phyloP scores from a whole-genome alignment of 64 coral and sea anemone species.

The Montipora sp. region DNA sequence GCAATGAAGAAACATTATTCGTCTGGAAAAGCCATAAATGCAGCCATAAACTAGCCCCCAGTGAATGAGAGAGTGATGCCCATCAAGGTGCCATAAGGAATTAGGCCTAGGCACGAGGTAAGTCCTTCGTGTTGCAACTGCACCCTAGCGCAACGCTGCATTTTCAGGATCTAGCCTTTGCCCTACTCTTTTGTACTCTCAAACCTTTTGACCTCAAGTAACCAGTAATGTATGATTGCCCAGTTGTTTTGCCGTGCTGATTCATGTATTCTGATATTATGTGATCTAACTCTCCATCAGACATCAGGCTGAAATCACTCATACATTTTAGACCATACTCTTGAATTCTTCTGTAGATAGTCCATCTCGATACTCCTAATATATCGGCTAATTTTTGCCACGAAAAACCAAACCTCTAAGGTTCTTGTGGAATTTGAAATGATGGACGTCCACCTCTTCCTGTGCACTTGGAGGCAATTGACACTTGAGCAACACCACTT shows the following conservation, averaged over 20 bases:
- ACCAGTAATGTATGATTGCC: constrained; percentile 23
- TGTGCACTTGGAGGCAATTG: constrained; percentile 38
- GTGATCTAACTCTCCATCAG: constrained; percentile 51
- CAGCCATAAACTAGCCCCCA: constrained; percentile 38
- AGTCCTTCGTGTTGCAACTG: background rate
- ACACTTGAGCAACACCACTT: background rate
- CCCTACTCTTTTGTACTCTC: constrained; percentile 29
- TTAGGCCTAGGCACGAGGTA: constrained; percentile 18
- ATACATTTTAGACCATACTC: constrained; percentile 38
- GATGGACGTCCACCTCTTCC: constrained; percentile 55
- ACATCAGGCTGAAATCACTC: constrained; percentile 48
- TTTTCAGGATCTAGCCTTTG: background rate
- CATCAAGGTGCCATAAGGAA: background rate
- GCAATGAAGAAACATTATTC: background rate
- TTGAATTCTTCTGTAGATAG: constrained; percentile 47
- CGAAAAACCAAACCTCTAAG: constrained; percentile 59
- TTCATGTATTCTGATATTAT: constrained; percentile 29
- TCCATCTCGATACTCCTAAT: constrained; percentile 60
- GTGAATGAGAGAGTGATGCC: background rate
- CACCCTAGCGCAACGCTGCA: background rate
- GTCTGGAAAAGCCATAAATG: constrained; percentile 39
- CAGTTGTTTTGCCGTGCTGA: constrained; percentile 24
- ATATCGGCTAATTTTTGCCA: constrained; percentile 7
- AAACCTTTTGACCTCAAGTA: constrained; percentile 19
- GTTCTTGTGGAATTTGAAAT: constrained; percentile 62